Percentiles rank a stretch among this genome's conserved stretches.
Conservation (phyloP, 2,797 vertebrate species). For the Taeniopygia guttata region DNA sequence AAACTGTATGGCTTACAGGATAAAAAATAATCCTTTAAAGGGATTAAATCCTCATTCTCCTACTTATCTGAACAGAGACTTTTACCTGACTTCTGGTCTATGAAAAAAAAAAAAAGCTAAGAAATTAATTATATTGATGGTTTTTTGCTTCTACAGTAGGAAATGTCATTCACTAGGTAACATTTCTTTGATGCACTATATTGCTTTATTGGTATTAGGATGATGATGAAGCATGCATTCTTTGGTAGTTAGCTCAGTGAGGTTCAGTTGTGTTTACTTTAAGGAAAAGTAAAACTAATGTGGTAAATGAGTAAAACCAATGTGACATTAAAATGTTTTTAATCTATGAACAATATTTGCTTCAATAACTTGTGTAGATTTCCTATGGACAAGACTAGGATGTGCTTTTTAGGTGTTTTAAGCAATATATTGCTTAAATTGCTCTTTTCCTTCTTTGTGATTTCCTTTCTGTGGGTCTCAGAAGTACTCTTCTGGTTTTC, state of each 20-base stretch:
- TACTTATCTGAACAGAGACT: not conserved
- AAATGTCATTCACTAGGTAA: not conserved
- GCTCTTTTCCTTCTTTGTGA: not conserved
- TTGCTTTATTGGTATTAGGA: not conserved
- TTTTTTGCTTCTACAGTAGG: not conserved
- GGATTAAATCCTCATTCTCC: not conserved
- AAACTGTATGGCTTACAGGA: not conserved
- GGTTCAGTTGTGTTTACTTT: not conserved
- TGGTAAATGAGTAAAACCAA: not conserved
- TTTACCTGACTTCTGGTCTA: not conserved
- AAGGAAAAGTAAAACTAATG: not conserved
- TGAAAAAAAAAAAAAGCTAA: not conserved
- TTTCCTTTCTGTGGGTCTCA: not conserved
- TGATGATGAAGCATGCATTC: not conserved
- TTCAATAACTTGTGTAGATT: not conserved
- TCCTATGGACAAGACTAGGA: not conserved
- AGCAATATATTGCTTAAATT: not conserved
- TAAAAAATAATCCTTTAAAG: not conserved
- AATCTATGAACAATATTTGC: not conserved
- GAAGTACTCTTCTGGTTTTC: not conserved
- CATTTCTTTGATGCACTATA: not conserved
- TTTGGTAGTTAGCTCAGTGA: not conserved
- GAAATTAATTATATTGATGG: not conserved
- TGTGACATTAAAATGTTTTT: not conserved
- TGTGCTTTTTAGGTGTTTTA: not conserved